Evolutionary conservation across 2,797 vertebrate genomes (phyloP), one percentile per base, ranked within the genome.

Genomic region (Tinamus major): DNA sequence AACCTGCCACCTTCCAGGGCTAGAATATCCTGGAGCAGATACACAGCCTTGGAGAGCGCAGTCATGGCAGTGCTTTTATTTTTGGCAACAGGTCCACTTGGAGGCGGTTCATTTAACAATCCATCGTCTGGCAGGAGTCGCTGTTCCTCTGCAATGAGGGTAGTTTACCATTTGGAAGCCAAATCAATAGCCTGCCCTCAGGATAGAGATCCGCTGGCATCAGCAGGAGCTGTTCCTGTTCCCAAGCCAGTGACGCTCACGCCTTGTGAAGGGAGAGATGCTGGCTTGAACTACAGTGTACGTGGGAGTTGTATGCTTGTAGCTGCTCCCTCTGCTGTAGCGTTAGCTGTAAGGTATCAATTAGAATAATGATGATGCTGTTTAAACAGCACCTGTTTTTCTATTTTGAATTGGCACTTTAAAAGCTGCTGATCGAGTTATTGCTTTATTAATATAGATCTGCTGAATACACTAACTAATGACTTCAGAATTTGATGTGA

Each of bases 401-500:
- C 53, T 24, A 1, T 92, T 91, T 92, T 68, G 92, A 91, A 91
- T 88, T 91, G 87, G 53, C 89, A 93, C 71, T 94, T 96, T 95
- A 89, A 93, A 93, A 95, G 79, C 31, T 82, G 72, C 82, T 92
- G 94, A 94, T 93, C 82, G 72, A 95, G 87, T 94, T 96, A 86
- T 62, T 92, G 44, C 72, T 90, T 95, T 96, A 93, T 95, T 96
- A 92, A 81, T 77, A 26, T 83, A 89, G 88, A 94, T 80, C 78
- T 80, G 85, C 61, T 95, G 93, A 94, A 93, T 97, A 76, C 92
- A 93, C 86, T 97, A 94, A 96, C 85, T 95, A 97, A 97, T 97
- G 95, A 92, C 85, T 96, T 92, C 6, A 27, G 92, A 87, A 95
- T 96, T 94, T 96, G 68, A 89, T 97, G 81, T 91, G 91, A 94